phyloP scores from a whole-genome alignment of 1,140 invertebrate genomes.

The Drosophila aff. region DNA sequence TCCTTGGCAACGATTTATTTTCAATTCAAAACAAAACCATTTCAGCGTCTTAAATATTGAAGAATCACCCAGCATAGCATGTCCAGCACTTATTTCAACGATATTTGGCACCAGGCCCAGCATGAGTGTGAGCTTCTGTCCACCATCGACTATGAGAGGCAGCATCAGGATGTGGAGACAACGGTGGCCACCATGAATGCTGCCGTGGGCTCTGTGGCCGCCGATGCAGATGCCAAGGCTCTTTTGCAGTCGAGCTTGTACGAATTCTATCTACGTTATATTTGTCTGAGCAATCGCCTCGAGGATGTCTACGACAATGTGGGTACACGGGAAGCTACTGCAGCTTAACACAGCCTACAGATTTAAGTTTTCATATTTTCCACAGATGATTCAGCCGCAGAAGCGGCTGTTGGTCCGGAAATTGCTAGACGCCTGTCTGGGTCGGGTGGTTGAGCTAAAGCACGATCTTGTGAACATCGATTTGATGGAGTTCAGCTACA shows the following conservation, averaged over 20 bases:
- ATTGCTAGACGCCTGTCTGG: constrained; percentile 92
- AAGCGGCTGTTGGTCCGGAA: constrained; percentile 93
- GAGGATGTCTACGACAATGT: constrained; percentile 92
- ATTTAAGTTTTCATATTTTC: neutral
- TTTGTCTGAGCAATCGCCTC: constrained; percentile 90
- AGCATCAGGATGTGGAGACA: constrained; percentile 85
- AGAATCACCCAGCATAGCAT: constrained; percentile 85
- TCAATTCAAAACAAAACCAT: constrained; percentile 4
- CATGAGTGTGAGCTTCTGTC: constrained; percentile 88
- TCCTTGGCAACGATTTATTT: constrained; percentile 28
- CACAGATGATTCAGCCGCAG: constrained; percentile 94
- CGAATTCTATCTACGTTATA: constrained; percentile 88
- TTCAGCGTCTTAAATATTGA: neutral
- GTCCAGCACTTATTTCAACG: constrained; percentile 91
- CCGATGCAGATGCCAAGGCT: constrained; percentile 63
- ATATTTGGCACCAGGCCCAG: constrained; percentile 88
- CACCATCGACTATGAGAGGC: constrained; percentile 88
- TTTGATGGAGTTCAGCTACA: constrained; percentile 94
- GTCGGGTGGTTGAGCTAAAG: constrained; percentile 91
- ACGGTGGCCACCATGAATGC: constrained; percentile 70
- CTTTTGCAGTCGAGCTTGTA: constrained; percentile 72
- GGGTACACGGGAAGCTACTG: constrained; percentile 77
- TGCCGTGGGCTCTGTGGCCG: constrained; percentile 54
- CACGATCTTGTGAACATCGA: constrained; percentile 95
- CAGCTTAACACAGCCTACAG: too few relatives aligned